Base-by-base conservation (phyloP, 1,140 invertebrate species). In the Branchinecta lynchi region DNA sequence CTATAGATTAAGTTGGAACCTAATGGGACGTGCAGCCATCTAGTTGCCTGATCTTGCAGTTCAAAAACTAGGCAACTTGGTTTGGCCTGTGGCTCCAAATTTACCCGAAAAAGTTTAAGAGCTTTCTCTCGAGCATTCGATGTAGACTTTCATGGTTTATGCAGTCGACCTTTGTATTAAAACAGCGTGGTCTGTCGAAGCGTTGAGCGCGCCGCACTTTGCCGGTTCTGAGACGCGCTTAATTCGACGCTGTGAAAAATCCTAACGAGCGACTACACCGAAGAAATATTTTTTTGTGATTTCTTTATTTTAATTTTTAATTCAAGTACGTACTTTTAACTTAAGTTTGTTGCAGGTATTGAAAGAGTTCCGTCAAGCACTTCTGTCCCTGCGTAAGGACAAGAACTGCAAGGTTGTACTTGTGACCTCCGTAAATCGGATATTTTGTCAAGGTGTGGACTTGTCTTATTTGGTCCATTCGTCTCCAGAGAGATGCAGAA, bases 391-490 rank as follows among this genome's bases (percentile, higher is more conserved):
- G 46, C 80, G 80, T 68, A 82, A 82, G 70, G 86, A 87, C 72
- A 78, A 81, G 2, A 81, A 81, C 2, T 86, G 84, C 72, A 79
- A 83, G 72, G 83, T 85, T 8, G 86, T 88, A 43, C 76, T 88
- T 20, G 74, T 89, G 3, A 84, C 82, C 20, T 85, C 82, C 44
- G 83, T 81, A 7, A 84, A 83, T 12, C 80, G 77, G 20, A 82
- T 84, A 45, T 89, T 88, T 74, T 89, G 87, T 72, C 83, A 87
- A 73, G 88, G 88, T 32, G 77, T 90, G 45, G 87, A 89, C 77
- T 81, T 88, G 66, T 83, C 83, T 44, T 79, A 78, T 43, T 75
- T 90, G 51, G 74, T 87, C 8, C 78, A 81, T n/a, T 75, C 79
- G 12, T 81, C 72, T 44, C 43, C 81, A 32, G 83, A 84, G n/a